Base-by-base conservation (phyloP, 2,113 vertebrate genomes). In the Sebastes fasciatus region DNA sequence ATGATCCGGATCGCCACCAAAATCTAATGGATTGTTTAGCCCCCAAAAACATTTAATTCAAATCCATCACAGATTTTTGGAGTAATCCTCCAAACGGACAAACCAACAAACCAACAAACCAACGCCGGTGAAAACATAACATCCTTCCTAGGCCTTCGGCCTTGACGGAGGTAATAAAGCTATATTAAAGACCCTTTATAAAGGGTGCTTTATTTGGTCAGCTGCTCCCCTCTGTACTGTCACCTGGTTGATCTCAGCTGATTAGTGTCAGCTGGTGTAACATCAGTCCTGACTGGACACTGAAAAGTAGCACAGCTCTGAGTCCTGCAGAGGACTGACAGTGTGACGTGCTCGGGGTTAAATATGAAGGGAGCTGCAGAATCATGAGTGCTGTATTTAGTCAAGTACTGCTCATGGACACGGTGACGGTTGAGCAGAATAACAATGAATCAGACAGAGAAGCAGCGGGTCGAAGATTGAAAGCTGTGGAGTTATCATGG, bases 261-360 rank as follows among this genome's bases (percentile, higher is more conserved):
- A 68, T 76, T 62, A 42, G 60, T 8, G 23, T 62, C 81, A 48
- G 64, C 77, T 7, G 69, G 64, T 45, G 72, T 58, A 45, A 62
- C 19, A 62, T 71, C 9, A 49, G 54, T 14, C 54, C n/a, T 76
- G 85, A 81, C 71, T 74, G 49, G 21, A 80, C 6, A 54, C 4
- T 52, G 46, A 42, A 14, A 40, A 61, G 52, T 16, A 46, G 23
- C 52, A 49, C 71, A 45, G 57, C 9, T 40, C 11, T 9, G 54
- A 57, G 8, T 17, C 46, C 60, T 57, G 63, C n/a, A 17, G 61
- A 52, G 43, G 70, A 45, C 60, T 23, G 45, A 60, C 26, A 65
- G 74, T 1, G 1, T 23, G 17, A 62, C 2, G 12, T 21, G 74
- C n/a, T 66, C 42, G 19, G 68, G 45, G 57, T 79, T 62, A 58